A percentile compares a stretch with the other conserved stretches of the same genome.
Conservation (phyloP, 2,888 invertebrate genomes). For the Caradrina kadenii region DNA sequence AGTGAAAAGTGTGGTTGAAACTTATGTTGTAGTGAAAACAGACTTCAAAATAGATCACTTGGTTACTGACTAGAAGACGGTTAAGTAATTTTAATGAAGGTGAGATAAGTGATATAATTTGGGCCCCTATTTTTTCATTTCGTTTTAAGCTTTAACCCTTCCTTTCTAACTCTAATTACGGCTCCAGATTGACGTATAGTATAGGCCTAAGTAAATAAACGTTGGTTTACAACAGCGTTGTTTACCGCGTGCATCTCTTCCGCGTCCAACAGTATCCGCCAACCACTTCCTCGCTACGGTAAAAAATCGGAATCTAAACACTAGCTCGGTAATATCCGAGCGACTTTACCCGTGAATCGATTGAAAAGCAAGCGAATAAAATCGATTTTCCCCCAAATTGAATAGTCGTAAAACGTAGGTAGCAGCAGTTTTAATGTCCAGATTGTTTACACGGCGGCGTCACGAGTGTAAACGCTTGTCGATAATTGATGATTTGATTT, state of each 20-base stretch:
- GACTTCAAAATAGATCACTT: slow-evolving; percentile 29
- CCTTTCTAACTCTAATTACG: slow-evolving; percentile 56
- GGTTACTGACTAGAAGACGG: background rate
- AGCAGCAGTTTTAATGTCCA: slow-evolving; percentile 86
- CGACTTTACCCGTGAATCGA: slow-evolving; percentile 85
- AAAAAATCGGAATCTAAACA: slow-evolving; percentile 77
- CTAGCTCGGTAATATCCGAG: slow-evolving; percentile 71
- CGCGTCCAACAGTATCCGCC: slow-evolving; percentile 78
- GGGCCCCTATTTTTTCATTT: slow-evolving; percentile 31
- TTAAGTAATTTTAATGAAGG: background rate
- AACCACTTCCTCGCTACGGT: slow-evolving; percentile 84
- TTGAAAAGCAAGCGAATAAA: slow-evolving; percentile 89
- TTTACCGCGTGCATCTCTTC: slow-evolving; percentile 76
- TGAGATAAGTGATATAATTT: slow-evolving; percentile 46
- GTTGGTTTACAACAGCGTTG: slow-evolving; percentile 72
- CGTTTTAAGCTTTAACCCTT: slow-evolving; percentile 27
- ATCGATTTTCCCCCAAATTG: slow-evolving; percentile 90
- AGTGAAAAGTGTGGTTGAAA: slow-evolving; percentile 53
- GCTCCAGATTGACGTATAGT: slow-evolving; percentile 59
- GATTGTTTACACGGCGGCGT: slow-evolving; percentile 90
- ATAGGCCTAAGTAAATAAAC: slow-evolving; percentile 69
- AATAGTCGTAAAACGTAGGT: slow-evolving; percentile 88
- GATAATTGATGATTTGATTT: slow-evolving; percentile 91
- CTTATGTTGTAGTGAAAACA: slow-evolving; percentile 43
- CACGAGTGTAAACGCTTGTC: slow-evolving; percentile 89